phyloP scores from a whole-genome alignment of 2,113 vertebrate genomes.

The Dipodomys merriami region DNA sequence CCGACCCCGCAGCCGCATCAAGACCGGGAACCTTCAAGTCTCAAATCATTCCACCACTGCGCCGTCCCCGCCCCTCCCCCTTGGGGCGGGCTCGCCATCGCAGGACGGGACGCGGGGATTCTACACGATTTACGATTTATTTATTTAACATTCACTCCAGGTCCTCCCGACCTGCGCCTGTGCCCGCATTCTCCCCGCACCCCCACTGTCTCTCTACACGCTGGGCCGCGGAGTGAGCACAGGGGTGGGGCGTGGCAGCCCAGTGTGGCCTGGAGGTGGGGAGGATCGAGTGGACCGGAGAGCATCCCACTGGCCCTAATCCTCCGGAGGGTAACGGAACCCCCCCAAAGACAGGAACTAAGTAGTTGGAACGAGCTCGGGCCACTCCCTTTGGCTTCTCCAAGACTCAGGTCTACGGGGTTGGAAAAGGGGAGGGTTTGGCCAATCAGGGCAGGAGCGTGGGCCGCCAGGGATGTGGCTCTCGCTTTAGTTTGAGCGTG shows the following conservation, averaged over 20 bases:
- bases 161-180: not conserved
- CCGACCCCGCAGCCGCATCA: not conserved
- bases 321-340: not conserved
- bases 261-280: not conserved
- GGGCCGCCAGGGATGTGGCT: slow-evolving; percentile 85
- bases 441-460: slow-evolving; percentile 68
- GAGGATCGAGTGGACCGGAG: not conserved
- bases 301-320: not conserved
- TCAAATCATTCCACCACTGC: not conserved
- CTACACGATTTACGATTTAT: not conserved
- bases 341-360: not conserved
- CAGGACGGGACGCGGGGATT: not conserved
- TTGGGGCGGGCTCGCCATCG: not conserved
- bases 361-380: not conserved
- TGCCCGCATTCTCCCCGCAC: not conserved
- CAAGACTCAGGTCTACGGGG: not conserved
- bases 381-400: not conserved
- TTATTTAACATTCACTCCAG: slow-evolving; percentile 64
- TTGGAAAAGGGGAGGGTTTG: too few species aligned
- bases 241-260: not conserved
- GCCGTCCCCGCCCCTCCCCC: not conserved
- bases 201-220: not conserved
- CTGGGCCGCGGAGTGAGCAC: not conserved
- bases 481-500: slow-evolving; percentile 87
- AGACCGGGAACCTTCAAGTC: not conserved